Base-by-base conservation (phyloP, 2,113 vertebrate species). In the Psettodes erumei region DNA sequence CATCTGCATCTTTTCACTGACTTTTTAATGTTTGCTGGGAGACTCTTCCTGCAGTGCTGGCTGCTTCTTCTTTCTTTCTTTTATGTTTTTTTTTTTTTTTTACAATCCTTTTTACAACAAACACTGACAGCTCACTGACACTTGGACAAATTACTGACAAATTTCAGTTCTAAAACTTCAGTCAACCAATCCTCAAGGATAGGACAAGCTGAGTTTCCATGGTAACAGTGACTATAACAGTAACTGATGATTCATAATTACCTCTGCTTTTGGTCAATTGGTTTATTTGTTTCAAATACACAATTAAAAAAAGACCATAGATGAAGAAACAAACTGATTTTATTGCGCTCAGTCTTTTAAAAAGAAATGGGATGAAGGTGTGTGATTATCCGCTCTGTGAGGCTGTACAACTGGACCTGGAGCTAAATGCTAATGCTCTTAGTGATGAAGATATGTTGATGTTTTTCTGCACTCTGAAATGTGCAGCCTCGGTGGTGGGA, bases 1-100 rank as follows among this genome's bases (percentile, higher is more conserved):
- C 86, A 73, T 84, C 75, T 79, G 68, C 78, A 69, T 74, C 76
- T 75, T 56, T 71, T 51, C 15, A 8, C 48, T 25, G 58, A n/a
- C n/a, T 13, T n/a, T 40, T 70, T 21, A 48, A 25, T 3, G 75
- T 86, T 83, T 75, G 32, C 61, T 12, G 77, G 71, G 79, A 71
- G 32, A 53, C 37, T 51, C 71, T 45, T 42, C 62, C 55, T 12
- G 40, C 74, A 51, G 66, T 1, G 33, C 5, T n/a, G n/a, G n/a
- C 3, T 19, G 21, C 60, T 48, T 16, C 63, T 45, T 58, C 8
- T 70, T 2, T 48, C 9, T 21, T 30, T 35, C 25, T 19, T n/a
- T n/a, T n/a, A n/a, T n/a, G n/a, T n/a, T n/a, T n/a, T n/a, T n/a
- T n/a, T n/a, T n/a, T n/a, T n/a, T n/a, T n/a, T n/a, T n/a, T n/a